These are phyloP conservation scores for Sipha maydis DNA, from an alignment of 2,888 invertebrate genomes.

Conservation along the genomic window DNA sequence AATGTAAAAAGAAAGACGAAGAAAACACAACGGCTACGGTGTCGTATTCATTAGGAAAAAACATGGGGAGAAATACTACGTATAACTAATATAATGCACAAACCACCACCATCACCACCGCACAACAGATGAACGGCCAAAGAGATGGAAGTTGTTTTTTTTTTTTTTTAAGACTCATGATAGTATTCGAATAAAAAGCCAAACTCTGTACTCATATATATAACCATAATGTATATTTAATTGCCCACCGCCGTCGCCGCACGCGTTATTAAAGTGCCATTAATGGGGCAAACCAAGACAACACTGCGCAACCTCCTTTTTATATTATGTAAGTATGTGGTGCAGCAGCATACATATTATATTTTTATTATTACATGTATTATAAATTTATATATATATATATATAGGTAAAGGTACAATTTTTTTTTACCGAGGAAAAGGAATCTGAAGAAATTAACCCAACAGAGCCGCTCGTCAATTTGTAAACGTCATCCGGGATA, in stretches of 20 bases:
- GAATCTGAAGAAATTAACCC: slow-evolving; percentile 30
- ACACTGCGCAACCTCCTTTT: slow-evolving; percentile 17
- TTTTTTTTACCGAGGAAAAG: slow-evolving; percentile 44
- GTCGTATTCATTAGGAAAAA: slow-evolving; percentile 28
- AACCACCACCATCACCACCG: slow-evolving; percentile 28
- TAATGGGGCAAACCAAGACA: slow-evolving; percentile 44
- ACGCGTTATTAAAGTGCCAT: slow-evolving; percentile 60
- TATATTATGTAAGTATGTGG: slow-evolving; percentile 9
- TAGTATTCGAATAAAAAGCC: slow-evolving; percentile 16
- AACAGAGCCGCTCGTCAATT: slow-evolving; percentile 25
- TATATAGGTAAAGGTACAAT: background rate
- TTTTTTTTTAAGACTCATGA: slow-evolving; percentile 14
- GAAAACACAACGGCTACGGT: background rate
- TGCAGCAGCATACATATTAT: background rate
- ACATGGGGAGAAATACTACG: background rate
- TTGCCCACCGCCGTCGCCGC: slow-evolving; percentile 51
- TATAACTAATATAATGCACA: slow-evolving; percentile 10
- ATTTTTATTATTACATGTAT: slow-evolving; percentile 18
- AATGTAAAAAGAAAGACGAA: slow-evolving; percentile 31
- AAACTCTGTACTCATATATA: background rate
- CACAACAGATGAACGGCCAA: slow-evolving; percentile 43
- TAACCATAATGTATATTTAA: slow-evolving; percentile 56
- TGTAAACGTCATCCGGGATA: slow-evolving; percentile 61
- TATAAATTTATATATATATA: slow-evolving; percentile 2
- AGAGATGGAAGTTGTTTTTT: slow-evolving; percentile 22